phyloP scores from a whole-genome alignment of 1,140 invertebrate genomes.

The Acromyrmex heyeri region DNA sequence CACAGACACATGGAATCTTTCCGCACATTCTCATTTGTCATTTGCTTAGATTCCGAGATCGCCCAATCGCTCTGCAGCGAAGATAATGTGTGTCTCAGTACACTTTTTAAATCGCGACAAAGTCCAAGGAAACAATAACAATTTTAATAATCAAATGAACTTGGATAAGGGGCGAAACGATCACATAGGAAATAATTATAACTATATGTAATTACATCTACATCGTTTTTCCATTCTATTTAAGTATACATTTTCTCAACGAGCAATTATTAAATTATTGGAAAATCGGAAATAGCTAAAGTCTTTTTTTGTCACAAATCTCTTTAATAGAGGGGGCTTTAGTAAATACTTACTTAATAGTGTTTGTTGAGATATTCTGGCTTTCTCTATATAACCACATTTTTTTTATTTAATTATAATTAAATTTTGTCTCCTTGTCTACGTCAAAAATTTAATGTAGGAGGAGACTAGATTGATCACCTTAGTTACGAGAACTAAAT shows the following conservation, averaged over 20 bases:
- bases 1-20: background rate
- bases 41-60: no score
- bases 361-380: background rate
- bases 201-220: background rate
- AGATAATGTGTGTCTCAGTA: no score
- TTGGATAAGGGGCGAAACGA: no score
- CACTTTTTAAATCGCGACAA: no score
- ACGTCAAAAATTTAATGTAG: no score
- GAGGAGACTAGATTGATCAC: background rate
- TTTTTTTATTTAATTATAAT: constrained; percentile 9
- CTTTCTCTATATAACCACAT: background rate
- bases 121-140: no score
- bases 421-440: background rate
- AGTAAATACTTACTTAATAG: background rate
- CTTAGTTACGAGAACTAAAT: background rate
- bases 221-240: background rate
- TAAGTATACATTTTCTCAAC: background rate
- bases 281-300: constrained; percentile 22
- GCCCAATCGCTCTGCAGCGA: no score
- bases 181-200: background rate
- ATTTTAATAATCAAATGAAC: no score
- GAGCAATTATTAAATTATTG: constrained; percentile 3
- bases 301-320: constrained; percentile 26
- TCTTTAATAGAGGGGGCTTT: background rate
- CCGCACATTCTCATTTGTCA: no score